Evolutionary conservation across 2,113 vertebrate genomes (phyloP).

Genomic region (Platichthys flesus): DNA sequence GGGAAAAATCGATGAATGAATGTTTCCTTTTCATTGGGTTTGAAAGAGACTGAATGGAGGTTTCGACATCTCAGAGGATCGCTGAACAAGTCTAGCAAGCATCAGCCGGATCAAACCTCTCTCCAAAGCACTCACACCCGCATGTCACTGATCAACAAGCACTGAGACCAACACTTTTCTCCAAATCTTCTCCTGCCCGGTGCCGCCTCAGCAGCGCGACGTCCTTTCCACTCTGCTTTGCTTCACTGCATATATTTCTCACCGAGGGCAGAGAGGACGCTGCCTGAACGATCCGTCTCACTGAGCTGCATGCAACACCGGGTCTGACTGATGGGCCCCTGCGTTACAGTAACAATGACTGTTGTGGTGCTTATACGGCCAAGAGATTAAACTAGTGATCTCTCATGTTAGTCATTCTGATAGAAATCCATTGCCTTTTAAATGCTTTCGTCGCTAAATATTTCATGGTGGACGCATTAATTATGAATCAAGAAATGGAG

Average conservation of each 20-base stretch:
- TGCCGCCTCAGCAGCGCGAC: conserved; percentile 13
- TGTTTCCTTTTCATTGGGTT: no score
- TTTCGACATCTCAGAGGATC: no score
- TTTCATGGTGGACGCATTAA: conserved; percentile 61
- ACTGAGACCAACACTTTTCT: conserved; percentile 1
- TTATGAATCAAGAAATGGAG: conserved; percentile 53
- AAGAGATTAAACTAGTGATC: background rate
- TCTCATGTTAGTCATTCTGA: background rate
- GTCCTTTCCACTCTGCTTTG: conserved; percentile 25
- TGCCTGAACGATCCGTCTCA: conserved; percentile 16
- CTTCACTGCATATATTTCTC: background rate
- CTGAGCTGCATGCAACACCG: conserved; percentile 14
- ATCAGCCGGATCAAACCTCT: conserved; percentile 3
- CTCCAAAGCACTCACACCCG: conserved; percentile 6
- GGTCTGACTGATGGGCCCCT: conserved; percentile 3
- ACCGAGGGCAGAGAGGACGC: background rate
- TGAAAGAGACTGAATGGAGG: no score
- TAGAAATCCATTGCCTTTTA: conserved; percentile 38
- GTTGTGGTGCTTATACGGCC: background rate
- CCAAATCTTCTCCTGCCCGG: background rate
- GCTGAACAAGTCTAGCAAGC: no score
- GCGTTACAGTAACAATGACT: conserved; percentile 2
- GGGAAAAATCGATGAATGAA: no score
- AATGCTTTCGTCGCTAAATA: conserved; percentile 58
- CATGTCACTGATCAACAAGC: conserved; percentile 14